phyloP scores from a whole-genome alignment of 2,113 vertebrate species.

The Serranochromis macrocephalus region DNA sequence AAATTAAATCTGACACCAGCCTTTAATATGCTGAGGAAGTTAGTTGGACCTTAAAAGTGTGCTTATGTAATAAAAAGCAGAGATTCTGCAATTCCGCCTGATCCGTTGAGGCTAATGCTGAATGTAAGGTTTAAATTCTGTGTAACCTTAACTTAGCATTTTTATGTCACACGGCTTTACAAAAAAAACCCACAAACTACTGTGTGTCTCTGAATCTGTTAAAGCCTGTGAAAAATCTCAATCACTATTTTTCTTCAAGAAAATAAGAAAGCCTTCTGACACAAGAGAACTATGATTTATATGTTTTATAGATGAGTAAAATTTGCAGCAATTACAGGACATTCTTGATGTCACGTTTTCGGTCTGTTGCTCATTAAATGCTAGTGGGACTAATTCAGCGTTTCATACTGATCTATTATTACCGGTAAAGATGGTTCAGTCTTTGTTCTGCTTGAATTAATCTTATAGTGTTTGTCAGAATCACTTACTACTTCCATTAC shows the following conservation, averaged over 20 bases:
- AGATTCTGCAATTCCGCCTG: rapidly evolving
- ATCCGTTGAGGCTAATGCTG: background rate
- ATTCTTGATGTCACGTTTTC: background rate
- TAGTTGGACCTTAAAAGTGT: background rate
- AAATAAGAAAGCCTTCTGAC: background rate
- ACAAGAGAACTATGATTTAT: background rate
- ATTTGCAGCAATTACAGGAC: background rate
- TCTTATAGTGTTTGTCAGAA: background rate
- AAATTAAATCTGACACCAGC: background rate
- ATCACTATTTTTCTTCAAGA: background rate
- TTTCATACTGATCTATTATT: background rate
- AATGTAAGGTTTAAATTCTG: background rate
- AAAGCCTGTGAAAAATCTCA: background rate
- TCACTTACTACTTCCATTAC: background rate
- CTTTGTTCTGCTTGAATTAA: background rate
- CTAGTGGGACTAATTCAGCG: rapidly evolving
- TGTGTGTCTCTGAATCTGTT: background rate
- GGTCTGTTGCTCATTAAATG: background rate
- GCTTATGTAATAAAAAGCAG: background rate
- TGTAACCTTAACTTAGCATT: background rate
- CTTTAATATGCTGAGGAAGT: background rate
- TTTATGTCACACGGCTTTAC: background rate
- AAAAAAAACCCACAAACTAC: rapidly evolving
- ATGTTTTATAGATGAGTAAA: background rate
- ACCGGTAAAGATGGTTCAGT: background rate